Conservation (phyloP, 2,797 vertebrate genomes). For the Distichodus sexfasciatus region DNA sequence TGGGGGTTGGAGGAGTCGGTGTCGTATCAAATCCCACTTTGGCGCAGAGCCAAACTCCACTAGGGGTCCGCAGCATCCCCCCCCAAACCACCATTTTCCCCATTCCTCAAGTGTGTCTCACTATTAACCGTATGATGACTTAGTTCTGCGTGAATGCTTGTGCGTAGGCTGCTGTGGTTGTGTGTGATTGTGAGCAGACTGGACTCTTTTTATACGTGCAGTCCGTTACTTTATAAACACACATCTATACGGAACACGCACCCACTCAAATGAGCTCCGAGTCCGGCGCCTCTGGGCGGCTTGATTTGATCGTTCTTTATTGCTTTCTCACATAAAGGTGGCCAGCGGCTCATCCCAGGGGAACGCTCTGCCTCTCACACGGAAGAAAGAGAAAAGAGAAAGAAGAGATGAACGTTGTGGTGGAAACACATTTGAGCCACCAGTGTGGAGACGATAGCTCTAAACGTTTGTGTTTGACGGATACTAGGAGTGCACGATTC, state of each 20-base stretch:
- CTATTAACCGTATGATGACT: slow-evolving; percentile 69
- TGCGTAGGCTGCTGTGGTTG: slow-evolving; percentile 31
- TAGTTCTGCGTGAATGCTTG: slow-evolving; percentile 47
- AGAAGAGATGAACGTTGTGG: too few relatives aligned
- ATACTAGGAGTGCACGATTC: too few relatives aligned
- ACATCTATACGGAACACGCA: slow-evolving; percentile 42
- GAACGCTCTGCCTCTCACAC: slow-evolving; percentile 54
- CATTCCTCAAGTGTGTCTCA: slow-evolving; percentile 50
- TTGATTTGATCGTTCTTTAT: slow-evolving; percentile 62
- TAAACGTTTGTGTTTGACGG: slow-evolving; percentile 37
- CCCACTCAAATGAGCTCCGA: slow-evolving; percentile 16
- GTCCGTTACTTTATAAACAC: slow-evolving; percentile 56
- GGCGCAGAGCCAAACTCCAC: slow-evolving; percentile 64
- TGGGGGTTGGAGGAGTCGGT: slow-evolving; percentile 52
- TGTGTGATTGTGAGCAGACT: slow-evolving; percentile 22
- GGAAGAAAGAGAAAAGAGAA: slow-evolving; percentile 59
- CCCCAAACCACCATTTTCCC: slow-evolving; percentile 34
- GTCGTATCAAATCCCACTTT: slow-evolving; percentile 67
- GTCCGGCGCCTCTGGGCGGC: slow-evolving; percentile 47
- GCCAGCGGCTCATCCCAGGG: slow-evolving; percentile 52
- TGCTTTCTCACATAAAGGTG: slow-evolving; percentile 56
- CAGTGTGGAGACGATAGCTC: slow-evolving; percentile 59
- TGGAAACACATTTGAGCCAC: too few relatives aligned
- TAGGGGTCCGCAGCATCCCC: slow-evolving; percentile 44
- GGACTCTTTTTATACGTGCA: slow-evolving; percentile 36